Base-by-base conservation (phyloP, 2,113 vertebrate genomes). In the Ciconia maguari region DNA sequence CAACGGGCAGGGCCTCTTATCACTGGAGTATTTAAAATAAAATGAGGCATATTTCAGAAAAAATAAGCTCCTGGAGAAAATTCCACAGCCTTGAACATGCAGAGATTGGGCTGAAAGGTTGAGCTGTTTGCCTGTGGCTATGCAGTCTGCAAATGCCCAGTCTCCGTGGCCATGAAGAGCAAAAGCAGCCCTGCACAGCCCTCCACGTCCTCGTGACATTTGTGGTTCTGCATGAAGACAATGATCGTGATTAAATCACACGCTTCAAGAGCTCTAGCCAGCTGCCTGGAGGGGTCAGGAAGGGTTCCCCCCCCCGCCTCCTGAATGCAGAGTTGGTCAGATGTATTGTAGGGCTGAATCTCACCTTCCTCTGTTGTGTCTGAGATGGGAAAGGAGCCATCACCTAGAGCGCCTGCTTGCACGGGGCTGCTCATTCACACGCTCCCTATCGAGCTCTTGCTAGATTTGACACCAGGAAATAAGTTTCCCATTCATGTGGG, bases 201-300 rank as follows among this genome's bases (percentile, higher is more conserved):
- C 68, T 71, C 64, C 3, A 1, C 9, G 14, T 81, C 81, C 91
- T 57, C 12, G 1, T 95, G 93, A 90, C 93, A 96, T 95, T 96
- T 92, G 65, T 32, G 30, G 13, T 9, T 96, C 34, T 55, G 77
- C 84, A 87, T 79, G 77, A 30, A 89, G 81, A 81, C 89, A 90
- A 87, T 90, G 94, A 96, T 94, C 84, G 79, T 96, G 91, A 97
- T 97, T 48, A 75, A 96, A 97, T 97, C 87, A 97, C 66, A 97
- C 41, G 93, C 95, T 96, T 60, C 91, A 83, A 82, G 74, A 96
- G 65, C 25, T 91, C 81, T 16, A 89, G 65, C 61, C 61, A 69
- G 84, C 78, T 87, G 87, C 95, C 95, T 79, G 74, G 34, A 96
- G 61, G 87, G 60, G 57, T 36, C 11, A 7, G 48, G 46, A 79